phyloP scores from a whole-genome alignment of 30 jellyfish, hydroid and myxozoan species.

The Morbakka virulenta region DNA sequence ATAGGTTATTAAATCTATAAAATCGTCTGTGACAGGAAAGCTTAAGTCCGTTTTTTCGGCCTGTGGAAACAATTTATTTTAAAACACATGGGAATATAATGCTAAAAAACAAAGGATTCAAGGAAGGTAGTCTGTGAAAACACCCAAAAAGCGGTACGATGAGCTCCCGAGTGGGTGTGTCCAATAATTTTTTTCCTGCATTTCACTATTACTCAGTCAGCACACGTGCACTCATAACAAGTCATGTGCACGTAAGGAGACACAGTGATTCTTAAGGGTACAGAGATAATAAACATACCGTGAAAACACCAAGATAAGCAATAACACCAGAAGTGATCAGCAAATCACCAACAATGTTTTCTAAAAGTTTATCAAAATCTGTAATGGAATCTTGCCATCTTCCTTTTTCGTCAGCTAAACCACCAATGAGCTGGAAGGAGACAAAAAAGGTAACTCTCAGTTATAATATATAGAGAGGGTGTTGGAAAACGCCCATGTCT shows the following conservation, averaged over 20 bases:
- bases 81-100: too few relatives aligned
- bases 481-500: too few relatives aligned
- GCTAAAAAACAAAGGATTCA: too few relatives aligned
- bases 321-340: conserved; percentile 89
- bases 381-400: conserved; percentile 87
- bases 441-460: neutral
- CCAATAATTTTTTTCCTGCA: neutral
- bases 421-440: conserved; percentile 80
- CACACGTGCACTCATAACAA: neutral
- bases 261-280: neutral
- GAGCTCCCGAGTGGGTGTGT: too few relatives aligned
- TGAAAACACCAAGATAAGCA: conserved; percentile 92
- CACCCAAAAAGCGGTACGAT: too few relatives aligned
- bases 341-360: conserved; percentile 83
- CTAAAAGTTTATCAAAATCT: conserved; percentile 50
- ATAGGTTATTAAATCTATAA: too few relatives aligned
- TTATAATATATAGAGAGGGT: neutral
- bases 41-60: too few relatives aligned
- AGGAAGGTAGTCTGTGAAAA: too few relatives aligned
- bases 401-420: conserved; percentile 87
- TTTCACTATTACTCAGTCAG: neutral
- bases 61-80: too few relatives aligned
- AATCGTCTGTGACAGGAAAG: too few relatives aligned
- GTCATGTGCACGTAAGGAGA: neutral
- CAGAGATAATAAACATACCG: conserved; percentile 38